Evolutionary conservation across 2,888 invertebrate species (phyloP).

Genomic region (Perizoma flavofasciatum): DNA sequence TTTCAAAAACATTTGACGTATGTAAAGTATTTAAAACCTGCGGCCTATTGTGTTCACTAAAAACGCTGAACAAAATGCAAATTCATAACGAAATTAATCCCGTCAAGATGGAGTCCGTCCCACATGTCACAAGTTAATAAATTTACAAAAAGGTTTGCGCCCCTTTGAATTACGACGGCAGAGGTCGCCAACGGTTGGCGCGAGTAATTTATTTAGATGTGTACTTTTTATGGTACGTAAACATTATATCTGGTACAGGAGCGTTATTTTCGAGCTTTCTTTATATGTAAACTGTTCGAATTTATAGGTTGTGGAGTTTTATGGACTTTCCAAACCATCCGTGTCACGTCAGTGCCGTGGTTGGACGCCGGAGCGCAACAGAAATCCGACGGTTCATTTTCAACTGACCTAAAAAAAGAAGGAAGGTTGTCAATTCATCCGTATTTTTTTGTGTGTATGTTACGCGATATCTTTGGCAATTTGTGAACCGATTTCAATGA

Average conservation of each 20-base stretch:
- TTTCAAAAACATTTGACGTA: constrained; percentile 1
- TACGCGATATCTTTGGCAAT: too few species aligned
- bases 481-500: too few species aligned
- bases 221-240: constrained; percentile 32
- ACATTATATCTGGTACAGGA: constrained; percentile 20
- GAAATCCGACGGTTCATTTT: too few species aligned
- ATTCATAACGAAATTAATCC: constrained; percentile 37
- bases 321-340: not conserved
- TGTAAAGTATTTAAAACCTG: not conserved
- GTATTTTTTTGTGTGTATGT: too few species aligned
- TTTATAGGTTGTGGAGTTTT: constrained; percentile 34
- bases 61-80: constrained; percentile 22
- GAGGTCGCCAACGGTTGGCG: constrained; percentile 52
- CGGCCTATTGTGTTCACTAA: constrained; percentile 1
- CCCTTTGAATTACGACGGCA: constrained; percentile 53
- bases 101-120: constrained; percentile 31
- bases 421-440: too few species aligned
- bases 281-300: constrained; percentile 19
- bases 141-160: constrained; percentile 57
- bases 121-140: constrained; percentile 51
- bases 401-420: too few species aligned
- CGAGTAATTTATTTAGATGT: constrained; percentile 38
- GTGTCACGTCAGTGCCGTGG: too few species aligned
- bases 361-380: too few species aligned
- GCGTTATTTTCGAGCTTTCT: constrained; percentile 17